Percentiles rank a stretch among this genome's conserved stretches.
Conservation (phyloP, 2,888 invertebrate genomes). For the Drosophila sordidapex region DNA sequence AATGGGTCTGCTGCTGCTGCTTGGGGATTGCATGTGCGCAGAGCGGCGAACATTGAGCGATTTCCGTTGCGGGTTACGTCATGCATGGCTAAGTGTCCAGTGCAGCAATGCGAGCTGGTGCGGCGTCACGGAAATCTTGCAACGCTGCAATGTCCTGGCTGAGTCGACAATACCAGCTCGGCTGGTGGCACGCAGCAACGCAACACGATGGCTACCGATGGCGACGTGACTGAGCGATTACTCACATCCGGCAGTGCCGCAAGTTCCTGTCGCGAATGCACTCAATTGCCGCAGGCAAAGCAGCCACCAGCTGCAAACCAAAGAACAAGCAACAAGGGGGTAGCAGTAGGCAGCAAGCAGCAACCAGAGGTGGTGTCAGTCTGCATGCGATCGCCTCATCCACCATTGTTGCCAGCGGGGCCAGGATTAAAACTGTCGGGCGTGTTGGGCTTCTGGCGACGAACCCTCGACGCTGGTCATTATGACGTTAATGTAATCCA, state of each 20-base stretch:
- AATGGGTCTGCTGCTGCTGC: slow-evolving; percentile 11
- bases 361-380: slow-evolving; percentile 15
- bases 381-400: slow-evolving; percentile 20
- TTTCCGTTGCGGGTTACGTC: slow-evolving; percentile 75
- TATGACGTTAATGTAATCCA: slow-evolving; percentile 80
- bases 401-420: slow-evolving; percentile 20
- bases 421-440: slow-evolving; percentile 69
- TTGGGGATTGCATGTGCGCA: slow-evolving; percentile 60
- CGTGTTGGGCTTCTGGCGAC: slow-evolving; percentile 52
- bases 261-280: slow-evolving; percentile 72
- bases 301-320: slow-evolving; percentile 24
- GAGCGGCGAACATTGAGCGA: slow-evolving; percentile 58
- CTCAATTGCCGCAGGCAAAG: slow-evolving; percentile 47
- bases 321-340: slow-evolving; percentile 4
- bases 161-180: slow-evolving; percentile 17
- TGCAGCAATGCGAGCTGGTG: background rate
- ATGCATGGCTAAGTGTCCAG: slow-evolving; percentile 58
- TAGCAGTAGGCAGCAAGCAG: background rate
- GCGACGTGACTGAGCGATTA: slow-evolving; percentile 76
- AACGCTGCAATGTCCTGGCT: slow-evolving; percentile 54
- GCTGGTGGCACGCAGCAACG: slow-evolving; percentile 7
- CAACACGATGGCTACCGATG: slow-evolving; percentile 17
- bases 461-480: slow-evolving; percentile 61
- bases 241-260: slow-evolving; percentile 74
- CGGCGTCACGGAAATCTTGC: slow-evolving; percentile 55